Conservation (phyloP, 2,888 invertebrate genomes). For the Mongoloraphidia duomilia region DNA sequence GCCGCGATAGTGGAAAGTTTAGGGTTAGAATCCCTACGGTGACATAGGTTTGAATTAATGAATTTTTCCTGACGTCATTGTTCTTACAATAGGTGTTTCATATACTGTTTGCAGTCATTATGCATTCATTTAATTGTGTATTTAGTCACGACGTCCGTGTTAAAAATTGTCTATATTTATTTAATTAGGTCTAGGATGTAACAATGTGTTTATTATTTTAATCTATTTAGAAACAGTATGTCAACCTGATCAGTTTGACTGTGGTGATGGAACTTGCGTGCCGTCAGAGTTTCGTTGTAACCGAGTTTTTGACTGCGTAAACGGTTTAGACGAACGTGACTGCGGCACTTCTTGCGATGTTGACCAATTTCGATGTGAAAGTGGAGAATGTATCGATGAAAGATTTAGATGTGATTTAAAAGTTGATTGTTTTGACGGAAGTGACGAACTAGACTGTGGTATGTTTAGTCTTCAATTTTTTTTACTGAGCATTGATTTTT, state of each 20-base stretch:
- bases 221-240: slow-evolving; percentile 8
- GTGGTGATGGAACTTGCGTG: slow-evolving; percentile 43
- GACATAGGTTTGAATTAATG: too few species aligned
- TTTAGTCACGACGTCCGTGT: too few species aligned
- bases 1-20: too few species aligned
- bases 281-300: slow-evolving; percentile 46
- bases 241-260: slow-evolving; percentile 32
- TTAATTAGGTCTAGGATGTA: too few species aligned
- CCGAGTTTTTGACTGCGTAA: slow-evolving; percentile 39
- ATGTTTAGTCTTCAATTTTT: slow-evolving; percentile 19
- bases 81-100: too few species aligned
- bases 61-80: too few species aligned
- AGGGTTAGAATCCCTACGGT: too few species aligned
- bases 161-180: too few species aligned
- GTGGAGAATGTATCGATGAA: slow-evolving; percentile 35
- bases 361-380: slow-evolving; percentile 37
- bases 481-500: background rate
- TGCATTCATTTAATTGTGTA: too few species aligned
- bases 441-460: slow-evolving; percentile 43
- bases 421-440: slow-evolving; percentile 39
- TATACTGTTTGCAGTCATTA: too few species aligned
- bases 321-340: slow-evolving; percentile 45
- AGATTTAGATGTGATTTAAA: slow-evolving; percentile 35
- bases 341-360: slow-evolving; percentile 36
- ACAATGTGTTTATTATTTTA: too few species aligned